Evolutionary conservation across 2,888 invertebrate genomes (phyloP).

Genomic region (Torymus tubicola): DNA sequence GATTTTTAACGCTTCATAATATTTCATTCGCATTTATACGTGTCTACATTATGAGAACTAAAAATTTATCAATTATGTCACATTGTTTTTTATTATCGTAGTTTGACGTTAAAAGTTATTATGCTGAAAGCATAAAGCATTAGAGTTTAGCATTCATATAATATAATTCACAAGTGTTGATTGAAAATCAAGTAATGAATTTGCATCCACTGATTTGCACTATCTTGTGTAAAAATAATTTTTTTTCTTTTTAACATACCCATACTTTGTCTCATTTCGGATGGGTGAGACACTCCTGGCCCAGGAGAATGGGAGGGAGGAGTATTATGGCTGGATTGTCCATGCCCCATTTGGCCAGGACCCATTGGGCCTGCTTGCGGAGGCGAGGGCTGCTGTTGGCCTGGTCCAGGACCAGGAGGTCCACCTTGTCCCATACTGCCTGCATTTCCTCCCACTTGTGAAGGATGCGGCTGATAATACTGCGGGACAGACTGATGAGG

Average conservation of each 20-base stretch:
- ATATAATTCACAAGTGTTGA: too few species aligned
- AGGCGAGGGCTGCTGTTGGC: conserved; percentile 53
- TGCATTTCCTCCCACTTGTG: conserved; percentile 54
- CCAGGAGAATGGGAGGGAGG: conserved; percentile 59
- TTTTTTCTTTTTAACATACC: conserved; percentile 35
- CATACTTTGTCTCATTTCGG: conserved; percentile 53
- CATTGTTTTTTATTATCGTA: too few species aligned
- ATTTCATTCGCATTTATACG: too few species aligned
- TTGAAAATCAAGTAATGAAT: not conserved
- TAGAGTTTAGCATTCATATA: too few species aligned
- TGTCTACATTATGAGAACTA: too few species aligned
- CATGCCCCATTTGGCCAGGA: conserved; percentile 49
- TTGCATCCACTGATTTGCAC: not conserved
- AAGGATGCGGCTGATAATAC: conserved; percentile 58
- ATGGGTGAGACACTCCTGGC: conserved; percentile 57
- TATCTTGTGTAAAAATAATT: not conserved
- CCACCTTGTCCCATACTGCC: conserved; percentile 62
- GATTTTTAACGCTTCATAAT: too few species aligned
- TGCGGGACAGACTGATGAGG: conserved; percentile 73
- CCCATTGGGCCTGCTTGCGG: conserved; percentile 51
- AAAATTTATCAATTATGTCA: too few species aligned
- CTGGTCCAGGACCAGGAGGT: conserved; percentile 61
- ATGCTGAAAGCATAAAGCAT: too few species aligned
- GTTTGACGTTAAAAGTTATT: too few species aligned
- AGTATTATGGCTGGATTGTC: conserved; percentile 49